These are phyloP conservation scores for Alauda arvensis DNA, from an alignment of 2,797 vertebrate genomes.

Conservation along the genomic window DNA sequence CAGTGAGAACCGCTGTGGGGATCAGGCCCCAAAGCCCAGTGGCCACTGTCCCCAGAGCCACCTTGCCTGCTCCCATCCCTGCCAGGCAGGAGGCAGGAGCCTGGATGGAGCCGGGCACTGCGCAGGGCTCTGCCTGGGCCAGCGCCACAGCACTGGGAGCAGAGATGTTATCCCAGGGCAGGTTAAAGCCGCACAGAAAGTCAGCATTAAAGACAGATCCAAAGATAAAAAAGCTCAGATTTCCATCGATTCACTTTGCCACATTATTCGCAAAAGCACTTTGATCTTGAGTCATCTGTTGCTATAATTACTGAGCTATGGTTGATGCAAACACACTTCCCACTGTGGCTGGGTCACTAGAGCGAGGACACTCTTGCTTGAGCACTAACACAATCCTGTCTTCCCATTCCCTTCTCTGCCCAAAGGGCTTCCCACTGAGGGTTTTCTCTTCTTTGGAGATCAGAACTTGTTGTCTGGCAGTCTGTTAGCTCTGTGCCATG, in stretches of 20 bases:
- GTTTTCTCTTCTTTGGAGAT: not conserved
- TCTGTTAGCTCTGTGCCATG: not conserved
- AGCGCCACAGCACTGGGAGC: not conserved
- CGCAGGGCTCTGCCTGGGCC: not conserved
- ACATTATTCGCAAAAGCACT: constrained; percentile 46
- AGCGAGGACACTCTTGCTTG: not conserved
- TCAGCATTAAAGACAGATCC: constrained; percentile 50
- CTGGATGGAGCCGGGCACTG: rapidly evolving
- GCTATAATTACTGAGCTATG: constrained; percentile 46
- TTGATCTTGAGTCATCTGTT: constrained; percentile 56
- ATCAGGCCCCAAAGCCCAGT: not conserved
- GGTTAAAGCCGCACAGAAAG: constrained; percentile 41
- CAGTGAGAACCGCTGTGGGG: rapidly evolving
- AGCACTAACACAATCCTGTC: not conserved
- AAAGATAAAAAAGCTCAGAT: constrained; percentile 29
- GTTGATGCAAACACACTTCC: constrained; percentile 38
- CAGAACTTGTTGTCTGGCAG: not conserved
- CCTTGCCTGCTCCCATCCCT: not conserved
- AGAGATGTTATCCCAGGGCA: not conserved
- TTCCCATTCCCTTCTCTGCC: not conserved
- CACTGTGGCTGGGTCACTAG: constrained; percentile 26
- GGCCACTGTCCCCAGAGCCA: not conserved
- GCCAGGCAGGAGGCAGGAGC: not conserved
- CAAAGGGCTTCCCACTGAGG: not conserved
- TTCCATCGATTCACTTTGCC: not conserved